Base-by-base conservation (phyloP, 2,888 invertebrate genomes). In the Pherbina coryleti region DNA sequence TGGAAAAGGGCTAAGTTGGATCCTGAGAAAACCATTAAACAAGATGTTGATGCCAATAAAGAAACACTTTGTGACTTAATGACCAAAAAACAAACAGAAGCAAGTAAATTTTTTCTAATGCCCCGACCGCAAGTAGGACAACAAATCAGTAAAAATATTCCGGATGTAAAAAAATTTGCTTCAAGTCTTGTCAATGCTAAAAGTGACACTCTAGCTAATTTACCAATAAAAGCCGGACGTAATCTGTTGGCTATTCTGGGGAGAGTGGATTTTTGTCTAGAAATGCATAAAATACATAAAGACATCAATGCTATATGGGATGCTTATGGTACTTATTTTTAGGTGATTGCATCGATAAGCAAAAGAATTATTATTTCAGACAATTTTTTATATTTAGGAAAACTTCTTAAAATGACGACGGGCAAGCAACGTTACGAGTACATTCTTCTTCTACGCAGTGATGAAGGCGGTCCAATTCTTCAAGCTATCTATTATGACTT, bases 401-500 rank as follows among this genome's bases (percentile, higher is more conserved):
- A 85, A 76, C 73, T 89, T 3, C n/a, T 86, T 55, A 86, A 85
- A 80, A 84, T 86, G 22, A 79, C 82, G 9, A 82, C 79, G 3
- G 88, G 88, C 19, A 89, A 88, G 77, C 82, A 84, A 17, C 79
- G 81, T 0, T 81, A 78, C 44, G 86, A 88, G 69, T 79, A 84
- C 22, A 84, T 84, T 0, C 79, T 89, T 57, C 71, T 89, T 1
- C 67, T 89, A 34, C 84, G 88, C 3, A 85, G 81, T 67, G 79
- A 82, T 44, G 80, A 82, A 22, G 78, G 78, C 0, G 89, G 89
- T 0, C 89, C 89, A 0, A 84, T 89, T 9, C 67, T 89, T 0
- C 88, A 88, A 79, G 85, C 85, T 7, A 82, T 88, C 51, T 89
- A 83, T 73, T 86, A 86, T 71, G 89, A 89, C 78, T 88, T 88